These are phyloP conservation scores for Dermochelys coriacea DNA, from an alignment of 2,797 vertebrate genomes.

Conservation along the genomic window DNA sequence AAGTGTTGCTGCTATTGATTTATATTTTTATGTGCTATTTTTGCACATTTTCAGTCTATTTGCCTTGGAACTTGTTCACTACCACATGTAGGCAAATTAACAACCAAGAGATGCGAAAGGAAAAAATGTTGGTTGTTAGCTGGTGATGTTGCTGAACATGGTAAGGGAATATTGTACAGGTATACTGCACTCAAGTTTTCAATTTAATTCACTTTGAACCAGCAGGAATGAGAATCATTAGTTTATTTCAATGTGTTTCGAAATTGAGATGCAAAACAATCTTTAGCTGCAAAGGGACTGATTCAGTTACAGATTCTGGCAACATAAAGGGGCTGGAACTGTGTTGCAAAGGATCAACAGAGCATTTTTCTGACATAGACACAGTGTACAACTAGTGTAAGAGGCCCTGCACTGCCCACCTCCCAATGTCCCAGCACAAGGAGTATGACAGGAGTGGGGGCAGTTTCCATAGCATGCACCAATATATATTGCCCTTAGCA, in stretches of 20 bases:
- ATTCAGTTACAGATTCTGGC: background rate
- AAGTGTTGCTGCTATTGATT: background rate
- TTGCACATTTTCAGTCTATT: slow-evolving; percentile 23
- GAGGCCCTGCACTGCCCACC: background rate
- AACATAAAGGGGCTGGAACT: background rate
- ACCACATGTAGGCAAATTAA: slow-evolving; percentile 19
- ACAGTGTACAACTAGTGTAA: background rate
- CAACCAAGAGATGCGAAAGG: background rate
- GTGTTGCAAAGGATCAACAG: background rate
- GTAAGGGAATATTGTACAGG: background rate
- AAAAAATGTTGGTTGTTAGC: slow-evolving; percentile 11
- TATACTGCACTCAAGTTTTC: background rate
- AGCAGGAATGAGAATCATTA: slow-evolving; percentile 5
- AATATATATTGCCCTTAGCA: background rate
- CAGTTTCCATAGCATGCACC: background rate
- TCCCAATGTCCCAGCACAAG: background rate
- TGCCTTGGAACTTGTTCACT: slow-evolving; percentile 19
- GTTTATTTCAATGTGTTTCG: background rate
- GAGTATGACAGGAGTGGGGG: background rate
- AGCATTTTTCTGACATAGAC: background rate
- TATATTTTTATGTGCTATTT: slow-evolving; percentile 24
- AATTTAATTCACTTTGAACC: slow-evolving; percentile 25
- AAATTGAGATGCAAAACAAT: slow-evolving; percentile 10
- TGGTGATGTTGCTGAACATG: background rate
- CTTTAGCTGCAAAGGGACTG: background rate